Conservation (phyloP, 2,113 vertebrate species). For the Clarias gariepinus region DNA sequence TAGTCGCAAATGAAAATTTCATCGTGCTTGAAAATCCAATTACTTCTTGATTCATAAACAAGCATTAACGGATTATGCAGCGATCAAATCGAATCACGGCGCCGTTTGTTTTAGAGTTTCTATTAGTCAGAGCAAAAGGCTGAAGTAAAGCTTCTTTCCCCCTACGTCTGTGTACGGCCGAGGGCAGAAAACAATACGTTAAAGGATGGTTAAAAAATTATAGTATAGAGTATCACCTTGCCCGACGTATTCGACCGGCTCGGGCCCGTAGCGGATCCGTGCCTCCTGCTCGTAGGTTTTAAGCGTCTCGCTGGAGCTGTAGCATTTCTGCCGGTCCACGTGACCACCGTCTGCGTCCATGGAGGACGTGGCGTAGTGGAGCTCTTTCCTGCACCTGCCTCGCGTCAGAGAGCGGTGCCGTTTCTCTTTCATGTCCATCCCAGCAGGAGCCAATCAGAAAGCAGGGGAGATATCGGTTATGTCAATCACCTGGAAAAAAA, state of each 20-base stretch:
- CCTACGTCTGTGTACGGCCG: background rate
- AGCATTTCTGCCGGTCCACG: constrained; percentile 81
- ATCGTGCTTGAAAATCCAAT: constrained; percentile 32
- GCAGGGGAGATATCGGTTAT: background rate
- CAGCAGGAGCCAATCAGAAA: background rate
- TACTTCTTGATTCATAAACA: constrained; percentile 25
- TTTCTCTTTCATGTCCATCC: constrained; percentile 83
- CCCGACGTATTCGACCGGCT: constrained; percentile 80
- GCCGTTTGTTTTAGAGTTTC: constrained; percentile 42
- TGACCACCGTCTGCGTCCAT: constrained; percentile 81
- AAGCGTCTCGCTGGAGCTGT: constrained; percentile 84
- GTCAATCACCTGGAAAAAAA: constrained; percentile 32
- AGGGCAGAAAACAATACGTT: background rate
- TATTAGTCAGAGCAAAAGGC: constrained; percentile 36
- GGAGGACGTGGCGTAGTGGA: constrained; percentile 80
- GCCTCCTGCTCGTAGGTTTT: constrained; percentile 81
- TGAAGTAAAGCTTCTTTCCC: background rate
- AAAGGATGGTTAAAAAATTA: background rate
- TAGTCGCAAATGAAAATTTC: constrained; percentile 44
- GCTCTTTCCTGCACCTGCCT: constrained; percentile 77
- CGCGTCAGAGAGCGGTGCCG: constrained; percentile 80
- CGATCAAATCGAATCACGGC: constrained; percentile 36
- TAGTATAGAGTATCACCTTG: constrained; percentile 77
- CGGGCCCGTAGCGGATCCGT: constrained; percentile 81
- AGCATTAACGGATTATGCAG: constrained; percentile 44